A percentile compares a stretch with the other conserved stretches of the same genome.
phyloP scores from a whole-genome alignment of 2,113 vertebrate species.

The Myxocyprinus asiaticus region DNA sequence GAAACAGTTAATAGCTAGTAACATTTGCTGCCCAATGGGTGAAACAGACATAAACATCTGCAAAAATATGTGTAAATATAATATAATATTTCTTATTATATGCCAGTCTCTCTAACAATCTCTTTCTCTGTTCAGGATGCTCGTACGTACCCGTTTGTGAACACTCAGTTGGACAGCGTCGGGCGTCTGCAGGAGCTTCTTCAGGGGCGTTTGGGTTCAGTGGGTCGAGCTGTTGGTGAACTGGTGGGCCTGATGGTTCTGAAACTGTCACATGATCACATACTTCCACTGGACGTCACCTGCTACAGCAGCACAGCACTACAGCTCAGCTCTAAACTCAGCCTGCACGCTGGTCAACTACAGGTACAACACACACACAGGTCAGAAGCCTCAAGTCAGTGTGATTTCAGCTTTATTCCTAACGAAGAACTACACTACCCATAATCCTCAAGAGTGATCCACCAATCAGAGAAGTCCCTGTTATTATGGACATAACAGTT shows the following conservation, averaged over 20 bases:
- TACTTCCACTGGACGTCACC: conserved; percentile 79
- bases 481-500: too few species aligned
- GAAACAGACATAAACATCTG: too few species aligned
- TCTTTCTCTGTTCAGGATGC: conserved; percentile 54
- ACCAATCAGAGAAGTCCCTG: too few species aligned
- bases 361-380: conserved; percentile 67
- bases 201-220: conserved; percentile 71
- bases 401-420: too few species aligned
- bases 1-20: too few species aligned
- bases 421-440: too few species aligned
- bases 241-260: conserved; percentile 79
- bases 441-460: too few species aligned
- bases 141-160: conserved; percentile 74
- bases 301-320: conserved; percentile 78
- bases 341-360: conserved; percentile 71
- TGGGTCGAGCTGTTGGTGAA: conserved; percentile 72
- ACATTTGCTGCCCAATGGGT: too few species aligned
- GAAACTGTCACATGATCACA: conserved; percentile 77
- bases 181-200: conserved; percentile 73
- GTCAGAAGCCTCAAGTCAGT: too few species aligned
- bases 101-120: too few species aligned
- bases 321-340: conserved; percentile 72
- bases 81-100: too few species aligned
- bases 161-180: conserved; percentile 77
- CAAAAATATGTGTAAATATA: too few species aligned